Evolutionary conservation across 2,888 invertebrate species (phyloP).

Genomic region (Epirrhoe alternata): DNA sequence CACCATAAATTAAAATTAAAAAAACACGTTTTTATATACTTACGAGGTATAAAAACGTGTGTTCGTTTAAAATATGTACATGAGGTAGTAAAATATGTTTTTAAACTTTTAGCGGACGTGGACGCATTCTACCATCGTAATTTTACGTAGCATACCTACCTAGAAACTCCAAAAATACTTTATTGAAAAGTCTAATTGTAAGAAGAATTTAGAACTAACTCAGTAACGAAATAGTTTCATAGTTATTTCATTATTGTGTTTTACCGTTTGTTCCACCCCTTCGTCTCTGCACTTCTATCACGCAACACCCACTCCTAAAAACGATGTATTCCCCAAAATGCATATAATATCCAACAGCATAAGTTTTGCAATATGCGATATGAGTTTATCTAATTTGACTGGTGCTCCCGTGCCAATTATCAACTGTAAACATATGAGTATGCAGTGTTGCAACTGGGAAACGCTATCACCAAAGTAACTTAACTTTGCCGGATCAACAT

Average conservation of each 20-base stretch:
- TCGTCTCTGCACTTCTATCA: neutral
- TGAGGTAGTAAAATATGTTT: neutral
- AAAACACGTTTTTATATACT: neutral
- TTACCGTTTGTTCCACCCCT: no score
- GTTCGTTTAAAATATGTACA: neutral
- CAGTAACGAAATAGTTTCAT: no score
- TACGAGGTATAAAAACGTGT: neutral
- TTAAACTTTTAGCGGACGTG: neutral
- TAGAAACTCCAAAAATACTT: no score
- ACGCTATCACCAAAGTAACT: conserved; percentile 23
- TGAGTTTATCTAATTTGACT: conserved; percentile 39
- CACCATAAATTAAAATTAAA: neutral
- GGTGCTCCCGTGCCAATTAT: conserved; percentile 28
- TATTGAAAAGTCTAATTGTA: no score
- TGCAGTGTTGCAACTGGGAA: conserved; percentile 32
- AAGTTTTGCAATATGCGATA: conserved; percentile 38
- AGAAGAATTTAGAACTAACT: no score
- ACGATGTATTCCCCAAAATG: conserved; percentile 1
- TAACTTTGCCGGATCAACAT: conserved; percentile 38
- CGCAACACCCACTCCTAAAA: neutral
- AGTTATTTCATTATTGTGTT: no score
- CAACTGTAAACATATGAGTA: conserved; percentile 22
- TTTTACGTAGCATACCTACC: no score
- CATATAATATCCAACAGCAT: neutral
- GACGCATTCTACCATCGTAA: neutral